A percentile compares a stretch with the other conserved stretches of the same genome.
phyloP scores from a whole-genome alignment of 2,797 vertebrate genomes.

The Aplochiton taeniatus region DNA sequence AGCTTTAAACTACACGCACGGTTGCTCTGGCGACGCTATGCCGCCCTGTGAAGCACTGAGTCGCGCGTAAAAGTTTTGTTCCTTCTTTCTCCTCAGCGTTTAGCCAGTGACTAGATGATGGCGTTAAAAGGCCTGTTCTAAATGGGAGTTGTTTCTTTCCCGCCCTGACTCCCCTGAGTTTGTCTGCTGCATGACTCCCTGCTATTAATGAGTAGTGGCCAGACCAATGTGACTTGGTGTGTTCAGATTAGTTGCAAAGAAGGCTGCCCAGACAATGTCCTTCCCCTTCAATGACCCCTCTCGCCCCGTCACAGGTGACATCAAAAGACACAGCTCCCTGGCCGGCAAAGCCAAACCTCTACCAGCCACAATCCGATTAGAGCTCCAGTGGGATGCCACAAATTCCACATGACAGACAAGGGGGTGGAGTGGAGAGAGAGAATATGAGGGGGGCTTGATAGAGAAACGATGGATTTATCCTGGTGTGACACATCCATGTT shows the following conservation, averaged over 20 bases:
- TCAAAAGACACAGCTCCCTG: slow-evolving; percentile 34
- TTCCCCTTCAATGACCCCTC: slow-evolving; percentile 1
- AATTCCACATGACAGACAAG: slow-evolving; percentile 45
- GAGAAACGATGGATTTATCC: slow-evolving; percentile 9
- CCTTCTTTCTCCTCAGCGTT: too few relatives aligned
- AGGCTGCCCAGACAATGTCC: neutral
- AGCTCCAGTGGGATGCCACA: slow-evolving; percentile 48
- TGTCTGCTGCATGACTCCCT: neutral
- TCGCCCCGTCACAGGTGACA: slow-evolving; percentile 30
- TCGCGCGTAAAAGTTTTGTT: too few relatives aligned
- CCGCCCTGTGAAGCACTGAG: too few relatives aligned
- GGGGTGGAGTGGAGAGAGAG: neutral
- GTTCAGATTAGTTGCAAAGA: neutral
- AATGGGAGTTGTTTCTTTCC: neutral
- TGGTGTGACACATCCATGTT: neutral
- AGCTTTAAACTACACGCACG: too few relatives aligned
- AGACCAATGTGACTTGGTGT: neutral
- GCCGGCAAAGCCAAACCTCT: slow-evolving; percentile 1
- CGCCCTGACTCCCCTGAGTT: neutral
- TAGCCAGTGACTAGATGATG: too few relatives aligned
- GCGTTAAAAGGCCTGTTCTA: too few relatives aligned
- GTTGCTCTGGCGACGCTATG: too few relatives aligned
- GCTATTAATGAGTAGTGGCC: neutral
- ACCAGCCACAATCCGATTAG: slow-evolving; percentile 27
- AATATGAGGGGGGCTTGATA: neutral